These are phyloP conservation scores for Crotalus tigris DNA, from an alignment of 2,113 vertebrate genomes.

Conservation along the genomic window DNA sequence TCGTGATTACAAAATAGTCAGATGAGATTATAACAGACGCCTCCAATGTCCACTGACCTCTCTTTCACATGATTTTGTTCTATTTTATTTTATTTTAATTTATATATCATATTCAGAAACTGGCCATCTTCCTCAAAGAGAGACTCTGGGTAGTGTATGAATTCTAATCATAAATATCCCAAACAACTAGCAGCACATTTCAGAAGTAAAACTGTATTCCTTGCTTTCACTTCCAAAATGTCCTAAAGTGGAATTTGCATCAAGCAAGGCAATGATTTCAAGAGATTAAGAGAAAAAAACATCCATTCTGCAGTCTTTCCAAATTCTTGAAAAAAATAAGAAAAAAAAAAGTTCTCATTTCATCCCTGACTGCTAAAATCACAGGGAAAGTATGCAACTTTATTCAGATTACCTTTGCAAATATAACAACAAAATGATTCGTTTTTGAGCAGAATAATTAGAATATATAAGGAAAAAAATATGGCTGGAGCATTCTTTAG, in stretches of 20 bases:
- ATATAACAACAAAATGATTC: not conserved
- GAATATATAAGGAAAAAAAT: not conserved
- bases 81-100: not conserved
- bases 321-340: not conserved
- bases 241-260: constrained; percentile 5
- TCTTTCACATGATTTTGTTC: constrained; percentile 11
- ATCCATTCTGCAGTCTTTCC: not conserved
- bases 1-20: constrained; percentile 32
- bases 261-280: not conserved
- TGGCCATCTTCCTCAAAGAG: not conserved
- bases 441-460: constrained; percentile 25
- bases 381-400: constrained; percentile 3
- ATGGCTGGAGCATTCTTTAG: not conserved
- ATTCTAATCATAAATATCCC: not conserved
- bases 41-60: constrained; percentile 1
- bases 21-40: constrained; percentile 4
- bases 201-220: not conserved
- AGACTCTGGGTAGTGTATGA: not conserved
- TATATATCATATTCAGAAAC: not conserved
- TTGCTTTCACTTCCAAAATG: constrained; percentile 20
- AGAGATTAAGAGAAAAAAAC: not conserved
- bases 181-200: constrained; percentile 10
- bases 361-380: constrained; percentile 9
- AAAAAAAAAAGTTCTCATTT: not conserved
- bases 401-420: constrained; percentile 30